These are phyloP conservation scores for Cyphomyrmex costatus DNA, from an alignment of 1,140 invertebrate species.

Conservation along the genomic window DNA sequence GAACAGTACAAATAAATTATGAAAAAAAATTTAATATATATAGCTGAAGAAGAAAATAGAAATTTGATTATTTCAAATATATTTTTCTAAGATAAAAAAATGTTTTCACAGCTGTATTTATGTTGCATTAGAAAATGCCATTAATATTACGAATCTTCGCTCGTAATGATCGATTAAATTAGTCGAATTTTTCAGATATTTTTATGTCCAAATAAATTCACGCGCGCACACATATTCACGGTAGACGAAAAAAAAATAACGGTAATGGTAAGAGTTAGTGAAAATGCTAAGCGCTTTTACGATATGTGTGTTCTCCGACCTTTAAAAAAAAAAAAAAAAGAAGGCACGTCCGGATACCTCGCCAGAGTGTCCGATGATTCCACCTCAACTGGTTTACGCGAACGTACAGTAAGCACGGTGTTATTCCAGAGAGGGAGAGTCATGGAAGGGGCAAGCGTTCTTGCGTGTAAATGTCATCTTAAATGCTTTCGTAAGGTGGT, in stretches of 20 bases:
- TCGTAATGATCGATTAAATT: conserved; percentile 6
- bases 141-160: not conserved
- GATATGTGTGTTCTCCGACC: not conserved
- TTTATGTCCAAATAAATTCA: conserved; percentile 1
- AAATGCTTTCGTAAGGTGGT: conserved; percentile 30
- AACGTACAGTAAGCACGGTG: not conserved
- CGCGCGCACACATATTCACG: too few species aligned
- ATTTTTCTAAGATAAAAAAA: not conserved
- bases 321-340: conserved; percentile 31
- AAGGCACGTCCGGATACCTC: conserved; percentile 22
- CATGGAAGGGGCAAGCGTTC: conserved; percentile 23
- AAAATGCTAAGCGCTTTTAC: conserved; percentile 25
- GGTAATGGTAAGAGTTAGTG: conserved; percentile 28
- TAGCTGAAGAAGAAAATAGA: not conserved
- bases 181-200: not conserved
- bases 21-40: not conserved
- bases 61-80: not conserved
- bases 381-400: conserved; percentile 28
- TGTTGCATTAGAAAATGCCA: conserved; percentile 9
- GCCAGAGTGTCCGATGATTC: conserved; percentile 23
- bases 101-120: not conserved
- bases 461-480: conserved; percentile 30
- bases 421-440: conserved; percentile 31
- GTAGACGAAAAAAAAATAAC: conserved; percentile 5
- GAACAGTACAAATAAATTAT: not conserved